Conservation (phyloP, 2,113 vertebrate species). For the Callipepla californica region DNA sequence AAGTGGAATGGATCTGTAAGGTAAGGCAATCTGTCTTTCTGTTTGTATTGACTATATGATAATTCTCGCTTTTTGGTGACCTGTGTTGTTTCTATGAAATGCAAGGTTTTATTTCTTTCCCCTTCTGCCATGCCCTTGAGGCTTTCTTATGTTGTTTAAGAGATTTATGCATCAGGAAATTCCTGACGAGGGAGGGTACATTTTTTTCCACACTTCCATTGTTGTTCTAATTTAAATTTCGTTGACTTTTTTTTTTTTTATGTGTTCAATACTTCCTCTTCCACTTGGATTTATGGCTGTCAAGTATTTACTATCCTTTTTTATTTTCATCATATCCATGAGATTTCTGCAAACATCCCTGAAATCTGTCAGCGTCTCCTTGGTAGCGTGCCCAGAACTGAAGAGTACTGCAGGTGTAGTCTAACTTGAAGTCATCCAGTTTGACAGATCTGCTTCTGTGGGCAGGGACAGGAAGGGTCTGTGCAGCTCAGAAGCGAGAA, state of each 20-base stretch:
- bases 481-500: background rate
- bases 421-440: background rate
- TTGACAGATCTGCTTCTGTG: background rate
- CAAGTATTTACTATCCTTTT: slow-evolving; percentile 11
- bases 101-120: background rate
- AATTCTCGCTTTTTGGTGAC: background rate
- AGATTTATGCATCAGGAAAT: background rate
- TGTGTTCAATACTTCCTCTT: slow-evolving; percentile 19
- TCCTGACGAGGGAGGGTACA: slow-evolving; percentile 38
- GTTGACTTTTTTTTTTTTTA: background rate
- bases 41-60: rapidly evolving
- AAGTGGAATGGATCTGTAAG: background rate
- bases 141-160: background rate
- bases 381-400: background rate
- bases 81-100: background rate
- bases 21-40: slow-evolving; percentile 5
- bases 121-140: slow-evolving; percentile 38
- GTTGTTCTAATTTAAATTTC: slow-evolving; percentile 40
- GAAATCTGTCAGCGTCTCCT: background rate
- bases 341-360: slow-evolving; percentile 21
- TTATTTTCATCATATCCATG: slow-evolving; percentile 37
- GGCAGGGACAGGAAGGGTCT: background rate
- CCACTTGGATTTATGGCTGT: slow-evolving; percentile 46
- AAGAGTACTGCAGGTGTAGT: background rate
- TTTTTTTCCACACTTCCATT: slow-evolving; percentile 29